A percentile compares a stretch with the other conserved stretches of the same genome.
These are phyloP conservation scores for Rhinopomastus cyanomelas DNA, from an alignment of 2,113 vertebrate genomes.

Conservation along the genomic window DNA sequence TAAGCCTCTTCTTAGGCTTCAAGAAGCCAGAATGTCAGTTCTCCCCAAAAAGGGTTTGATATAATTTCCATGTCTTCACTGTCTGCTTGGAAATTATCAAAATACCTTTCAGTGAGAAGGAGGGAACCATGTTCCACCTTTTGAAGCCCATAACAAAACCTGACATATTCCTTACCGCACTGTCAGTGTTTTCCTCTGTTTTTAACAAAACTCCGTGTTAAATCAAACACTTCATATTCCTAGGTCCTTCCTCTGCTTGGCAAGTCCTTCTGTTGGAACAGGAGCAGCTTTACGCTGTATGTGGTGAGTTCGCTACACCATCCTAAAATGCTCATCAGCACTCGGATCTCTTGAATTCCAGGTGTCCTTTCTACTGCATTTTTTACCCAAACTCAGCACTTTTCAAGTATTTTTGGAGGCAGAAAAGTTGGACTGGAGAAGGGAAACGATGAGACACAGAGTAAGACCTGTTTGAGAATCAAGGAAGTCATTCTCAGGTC, in stretches of 20 bases:
- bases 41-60: neutral
- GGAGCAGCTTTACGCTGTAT: neutral
- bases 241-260: neutral
- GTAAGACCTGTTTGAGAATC: conserved; percentile 36
- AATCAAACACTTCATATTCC: neutral
- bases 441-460: conserved; percentile 31
- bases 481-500: conserved; percentile 25
- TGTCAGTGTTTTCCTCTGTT: conserved; percentile 13
- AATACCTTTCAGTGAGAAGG: conserved; percentile 23
- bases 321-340: neutral
- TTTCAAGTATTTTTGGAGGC: neutral
- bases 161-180: neutral
- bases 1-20: conserved; percentile 36
- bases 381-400: neutral
- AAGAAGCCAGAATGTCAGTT: conserved; percentile 62
- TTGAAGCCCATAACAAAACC: neutral
- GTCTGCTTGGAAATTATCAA: conserved; percentile 41
- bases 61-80: conserved; percentile 24
- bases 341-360: neutral
- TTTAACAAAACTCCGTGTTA: neutral
- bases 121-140: conserved; percentile 24
- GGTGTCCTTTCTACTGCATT: neutral
- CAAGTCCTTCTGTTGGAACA: neutral
- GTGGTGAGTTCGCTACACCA: neutral
- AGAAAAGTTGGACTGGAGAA: neutral